These are phyloP conservation scores for Brachionus sp. DNA, from an alignment of 1,140 invertebrate genomes.

Conservation along the genomic window DNA sequence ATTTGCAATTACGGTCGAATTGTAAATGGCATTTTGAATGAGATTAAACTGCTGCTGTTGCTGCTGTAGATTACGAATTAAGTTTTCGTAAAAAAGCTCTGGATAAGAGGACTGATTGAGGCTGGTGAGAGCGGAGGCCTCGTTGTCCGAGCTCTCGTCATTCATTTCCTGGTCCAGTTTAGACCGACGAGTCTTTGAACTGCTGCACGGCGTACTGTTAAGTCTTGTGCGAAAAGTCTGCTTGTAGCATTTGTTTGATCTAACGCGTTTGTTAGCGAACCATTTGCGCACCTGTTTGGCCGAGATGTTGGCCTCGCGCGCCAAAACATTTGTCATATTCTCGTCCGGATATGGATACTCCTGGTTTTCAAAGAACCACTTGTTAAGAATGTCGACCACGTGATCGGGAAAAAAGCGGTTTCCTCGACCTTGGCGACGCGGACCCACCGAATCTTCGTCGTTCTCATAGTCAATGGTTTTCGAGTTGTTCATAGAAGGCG, in stretches of 20 bases:
- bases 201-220: background rate
- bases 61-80: slow-evolving; percentile 19
- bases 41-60: slow-evolving; percentile 25
- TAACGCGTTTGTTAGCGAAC: slow-evolving; percentile 46
- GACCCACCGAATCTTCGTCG: background rate
- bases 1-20: slow-evolving; percentile 40
- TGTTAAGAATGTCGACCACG: slow-evolving; percentile 26
- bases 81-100: background rate
- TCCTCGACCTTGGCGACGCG: background rate
- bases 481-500: background rate
- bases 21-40: slow-evolving; percentile 26
- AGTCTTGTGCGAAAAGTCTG: slow-evolving; percentile 6
- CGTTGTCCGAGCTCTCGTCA: background rate
- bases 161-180: background rate
- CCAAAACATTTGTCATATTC: slow-evolving; percentile 39
- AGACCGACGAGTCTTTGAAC: background rate
- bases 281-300: slow-evolving; percentile 46
- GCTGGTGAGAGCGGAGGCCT: background rate
- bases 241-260: slow-evolving; percentile 44
- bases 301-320: slow-evolving; percentile 38
- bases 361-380: slow-evolving; percentile 44
- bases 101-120: background rate
- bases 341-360: slow-evolving; percentile 46
- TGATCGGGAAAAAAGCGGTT: slow-evolving; percentile 33
- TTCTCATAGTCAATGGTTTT: background rate